phyloP scores from a whole-genome alignment of 2,113 vertebrate species.

The Urocynchramus pylzowi region DNA sequence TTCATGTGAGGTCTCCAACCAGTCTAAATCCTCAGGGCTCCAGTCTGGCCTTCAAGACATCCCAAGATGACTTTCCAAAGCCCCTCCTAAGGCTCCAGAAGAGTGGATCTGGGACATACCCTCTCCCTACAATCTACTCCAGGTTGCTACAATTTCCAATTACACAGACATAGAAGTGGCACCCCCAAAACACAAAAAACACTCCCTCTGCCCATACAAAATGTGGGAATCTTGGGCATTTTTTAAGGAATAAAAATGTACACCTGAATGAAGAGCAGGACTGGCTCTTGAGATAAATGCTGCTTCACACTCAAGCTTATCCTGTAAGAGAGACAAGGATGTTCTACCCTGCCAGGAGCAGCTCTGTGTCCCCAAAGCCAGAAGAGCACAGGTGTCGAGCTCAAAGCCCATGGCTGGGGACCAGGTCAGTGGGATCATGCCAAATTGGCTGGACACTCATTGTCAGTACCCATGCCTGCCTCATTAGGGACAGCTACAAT shows the following conservation, averaged over 20 bases:
- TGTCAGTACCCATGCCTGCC: neutral
- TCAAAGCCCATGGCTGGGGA: neutral
- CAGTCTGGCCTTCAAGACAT: neutral
- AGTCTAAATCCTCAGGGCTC: neutral
- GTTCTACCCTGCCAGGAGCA: neutral
- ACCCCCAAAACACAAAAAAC: neutral
- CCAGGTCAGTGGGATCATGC: rapidly evolving
- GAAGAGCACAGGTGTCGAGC: neutral
- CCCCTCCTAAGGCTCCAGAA: neutral
- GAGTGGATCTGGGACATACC: neutral
- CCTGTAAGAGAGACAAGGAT: neutral
- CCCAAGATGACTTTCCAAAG: neutral
- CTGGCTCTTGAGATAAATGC: neutral
- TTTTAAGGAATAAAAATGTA: neutral
- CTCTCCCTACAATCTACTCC: neutral
- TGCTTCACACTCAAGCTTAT: neutral
- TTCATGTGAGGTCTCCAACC: neutral
- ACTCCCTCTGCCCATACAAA: rapidly evolving
- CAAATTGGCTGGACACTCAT: neutral
- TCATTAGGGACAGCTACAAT: neutral
- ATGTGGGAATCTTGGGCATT: neutral
- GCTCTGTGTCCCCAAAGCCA: neutral
- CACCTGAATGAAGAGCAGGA: neutral
- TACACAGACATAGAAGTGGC: neutral
- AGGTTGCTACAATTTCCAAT: neutral